These are phyloP conservation scores for Pseudomyrmex flavicornis DNA, from an alignment of 1,140 invertebrate species.

Conservation along the genomic window DNA sequence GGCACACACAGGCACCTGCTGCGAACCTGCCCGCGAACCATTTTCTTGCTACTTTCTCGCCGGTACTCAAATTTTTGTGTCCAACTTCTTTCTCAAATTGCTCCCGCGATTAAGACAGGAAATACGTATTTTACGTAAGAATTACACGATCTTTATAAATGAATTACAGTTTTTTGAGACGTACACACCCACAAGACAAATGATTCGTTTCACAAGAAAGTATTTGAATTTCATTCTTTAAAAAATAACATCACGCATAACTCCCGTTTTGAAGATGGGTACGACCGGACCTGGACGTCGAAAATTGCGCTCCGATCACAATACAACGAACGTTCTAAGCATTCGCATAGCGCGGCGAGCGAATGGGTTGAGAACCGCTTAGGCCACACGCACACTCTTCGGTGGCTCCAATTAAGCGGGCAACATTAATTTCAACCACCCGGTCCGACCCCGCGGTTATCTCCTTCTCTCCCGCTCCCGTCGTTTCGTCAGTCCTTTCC, in stretches of 20 bases:
- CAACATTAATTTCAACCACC: conserved; percentile 85
- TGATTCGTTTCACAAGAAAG: neutral
- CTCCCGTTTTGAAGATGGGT: neutral
- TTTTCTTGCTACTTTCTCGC: conserved; percentile 41
- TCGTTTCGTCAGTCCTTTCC: conserved; percentile 64
- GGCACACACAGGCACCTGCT: conserved; percentile 66
- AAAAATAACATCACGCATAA: too few relatives aligned
- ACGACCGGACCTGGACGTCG: neutral
- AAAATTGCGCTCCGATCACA: neutral
- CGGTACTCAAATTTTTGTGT: conserved; percentile 34
- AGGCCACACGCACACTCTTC: conserved; percentile 83
- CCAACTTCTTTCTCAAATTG: conserved; percentile 20
- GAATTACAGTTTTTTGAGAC: neutral
- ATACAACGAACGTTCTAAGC: neutral
- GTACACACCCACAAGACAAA: neutral
- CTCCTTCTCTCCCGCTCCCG: conserved; percentile 75
- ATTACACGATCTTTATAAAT: neutral
- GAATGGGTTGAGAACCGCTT: conserved; percentile 81
- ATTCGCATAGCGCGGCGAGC: neutral
- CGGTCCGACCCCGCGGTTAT: conserved; percentile 81
- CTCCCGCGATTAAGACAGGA: neutral
- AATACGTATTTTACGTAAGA: neutral
- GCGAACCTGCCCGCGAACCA: conserved; percentile 38
- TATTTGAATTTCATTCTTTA: neutral
- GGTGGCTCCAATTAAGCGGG: conserved; percentile 85